Conservation (phyloP, 1,140 invertebrate species). For the Ostrea edulis region DNA sequence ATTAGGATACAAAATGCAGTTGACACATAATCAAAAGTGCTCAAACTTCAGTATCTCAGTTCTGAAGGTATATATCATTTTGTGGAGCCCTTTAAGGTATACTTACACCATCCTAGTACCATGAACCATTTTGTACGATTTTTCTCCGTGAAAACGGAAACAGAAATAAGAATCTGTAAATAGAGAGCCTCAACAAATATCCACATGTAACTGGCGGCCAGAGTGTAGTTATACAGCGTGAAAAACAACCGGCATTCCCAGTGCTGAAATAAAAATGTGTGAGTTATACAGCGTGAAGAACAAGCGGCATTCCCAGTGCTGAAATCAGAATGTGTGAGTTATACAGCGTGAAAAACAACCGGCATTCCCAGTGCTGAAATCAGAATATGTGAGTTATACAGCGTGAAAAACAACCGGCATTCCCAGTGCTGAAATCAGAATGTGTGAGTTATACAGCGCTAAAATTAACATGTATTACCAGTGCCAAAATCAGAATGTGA, state of each 20-base stretch:
- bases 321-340: not conserved
- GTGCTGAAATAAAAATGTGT: conserved; percentile 47
- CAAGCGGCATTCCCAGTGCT: not conserved
- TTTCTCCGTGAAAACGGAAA: conserved; percentile 86
- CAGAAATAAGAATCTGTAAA: conserved; percentile 87
- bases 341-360: not conserved
- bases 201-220: conserved; percentile 88
- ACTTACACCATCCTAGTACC: conserved; percentile 87
- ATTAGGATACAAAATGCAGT: too few relatives aligned
- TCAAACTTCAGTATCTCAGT: too few relatives aligned
- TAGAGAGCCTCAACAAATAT: conserved; percentile 91
- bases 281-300: not conserved
- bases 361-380: not conserved
- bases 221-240: conserved; percentile 86
- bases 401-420: not conserved
- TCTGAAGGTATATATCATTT: too few relatives aligned
- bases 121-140: conserved; percentile 85
- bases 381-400: not conserved
- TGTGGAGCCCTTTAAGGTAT: too few relatives aligned
- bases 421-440: not conserved
- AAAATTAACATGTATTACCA: not conserved
- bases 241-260: conserved; percentile 87
- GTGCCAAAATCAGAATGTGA: not conserved
- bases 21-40: too few relatives aligned
- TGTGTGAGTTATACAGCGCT: not conserved